Conservation (phyloP, 2,113 vertebrate species). For the pig (Sus scrofa) region DNA sequence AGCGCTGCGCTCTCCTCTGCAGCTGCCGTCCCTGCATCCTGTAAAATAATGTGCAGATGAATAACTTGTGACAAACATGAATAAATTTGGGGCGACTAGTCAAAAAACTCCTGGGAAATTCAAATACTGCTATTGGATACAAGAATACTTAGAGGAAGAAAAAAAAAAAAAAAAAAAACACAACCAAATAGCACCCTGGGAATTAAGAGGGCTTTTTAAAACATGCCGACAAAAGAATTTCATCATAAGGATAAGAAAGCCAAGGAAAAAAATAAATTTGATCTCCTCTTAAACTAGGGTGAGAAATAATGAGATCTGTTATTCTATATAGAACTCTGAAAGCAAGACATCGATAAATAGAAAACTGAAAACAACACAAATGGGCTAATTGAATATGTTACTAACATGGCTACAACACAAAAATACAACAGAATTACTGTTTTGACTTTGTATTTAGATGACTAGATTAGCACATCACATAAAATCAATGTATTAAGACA, state of each 20-base stretch:
- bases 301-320: background rate
- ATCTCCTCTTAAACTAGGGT: background rate
- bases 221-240: background rate
- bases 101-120: background rate
- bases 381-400: background rate
- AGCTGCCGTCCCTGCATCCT: background rate
- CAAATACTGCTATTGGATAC: background rate
- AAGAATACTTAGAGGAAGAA: background rate
- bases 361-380: background rate
- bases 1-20: background rate
- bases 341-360: background rate
- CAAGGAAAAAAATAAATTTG: background rate
- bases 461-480: background rate
- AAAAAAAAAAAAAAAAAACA: background rate
- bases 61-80: background rate
- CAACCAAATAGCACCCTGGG: background rate
- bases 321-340: background rate
- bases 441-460: background rate
- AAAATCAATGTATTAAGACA: background rate
- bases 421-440: background rate
- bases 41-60: background rate
- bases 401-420: background rate
- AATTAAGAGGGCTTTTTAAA: constrained; percentile 33
- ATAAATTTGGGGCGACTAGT: background rate
- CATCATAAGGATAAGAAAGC: background rate